These are phyloP conservation scores for Zaprionus bogoriensis DNA, from an alignment of 2,888 invertebrate genomes.

Conservation along the genomic window DNA sequence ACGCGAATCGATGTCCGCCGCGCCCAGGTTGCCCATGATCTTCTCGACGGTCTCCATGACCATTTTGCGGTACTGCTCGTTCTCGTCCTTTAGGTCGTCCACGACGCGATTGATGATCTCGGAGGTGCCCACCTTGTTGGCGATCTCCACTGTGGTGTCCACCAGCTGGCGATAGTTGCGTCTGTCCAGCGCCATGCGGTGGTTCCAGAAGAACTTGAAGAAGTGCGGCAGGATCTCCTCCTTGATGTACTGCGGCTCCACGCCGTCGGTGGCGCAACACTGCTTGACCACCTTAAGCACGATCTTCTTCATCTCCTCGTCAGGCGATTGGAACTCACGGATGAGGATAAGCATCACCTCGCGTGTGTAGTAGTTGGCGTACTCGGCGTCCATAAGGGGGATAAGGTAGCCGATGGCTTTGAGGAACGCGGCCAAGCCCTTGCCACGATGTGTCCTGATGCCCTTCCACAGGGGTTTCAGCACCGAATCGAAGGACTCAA, in stretches of 20 bases:
- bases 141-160: constrained; percentile 99
- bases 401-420: constrained; percentile 99
- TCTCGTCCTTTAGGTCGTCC: constrained; percentile 99
- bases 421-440: constrained; percentile 99
- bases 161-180: constrained; percentile 98
- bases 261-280: constrained; percentile 99
- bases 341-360: constrained; percentile 97
- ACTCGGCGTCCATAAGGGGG: constrained; percentile 99
- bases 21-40: constrained; percentile 98
- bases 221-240: constrained; percentile 99
- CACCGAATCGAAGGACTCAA: constrained; percentile 99
- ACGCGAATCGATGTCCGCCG: constrained; percentile 98
- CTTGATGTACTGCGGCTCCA: constrained; percentile 99
- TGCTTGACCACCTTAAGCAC: constrained; percentile 99
- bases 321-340: constrained; percentile 99
- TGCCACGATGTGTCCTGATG: constrained; percentile 94
- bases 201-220: constrained; percentile 99
- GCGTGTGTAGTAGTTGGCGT: constrained; percentile 99
- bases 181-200: constrained; percentile 99
- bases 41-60: constrained; percentile 99
- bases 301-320: constrained; percentile 99
- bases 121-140: constrained; percentile 99
- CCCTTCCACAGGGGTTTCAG: constrained; percentile 99
- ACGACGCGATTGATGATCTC: constrained; percentile 99
- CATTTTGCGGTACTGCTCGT: constrained; percentile 99